Evolutionary conservation across 2,888 invertebrate genomes (phyloP), one percentile per base, ranked within the genome.

Genomic region (Acrocera orbiculus): DNA sequence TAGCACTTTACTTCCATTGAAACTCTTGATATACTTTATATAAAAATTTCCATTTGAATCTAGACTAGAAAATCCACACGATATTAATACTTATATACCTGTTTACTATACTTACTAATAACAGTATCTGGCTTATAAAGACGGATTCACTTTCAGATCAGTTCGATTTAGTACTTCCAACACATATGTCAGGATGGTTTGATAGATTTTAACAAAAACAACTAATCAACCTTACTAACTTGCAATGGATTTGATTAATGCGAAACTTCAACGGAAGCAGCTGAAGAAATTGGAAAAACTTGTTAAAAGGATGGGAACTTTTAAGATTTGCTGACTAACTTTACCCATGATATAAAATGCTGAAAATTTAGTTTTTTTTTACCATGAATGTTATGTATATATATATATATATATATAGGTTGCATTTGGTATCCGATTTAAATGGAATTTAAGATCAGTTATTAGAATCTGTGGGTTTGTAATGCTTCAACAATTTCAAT

Each of bases 1-100:
- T 11, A 22, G 17, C 16, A 28, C 34, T 28, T 22, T 34, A 34
- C 28, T 28, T 22, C 34, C 13, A 20, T 11, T 16, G 4, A 17
- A 11, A 28, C 29, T 25, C 34, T 34, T 34, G 29, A 17, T 29
- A 34, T 23, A 19, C 24, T 25, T 34, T 24, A 34, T 29, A 34
- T 30, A 23, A 23, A 29, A 24, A 29, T 23, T 29, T 29, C 16
- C 14, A 24, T 34, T 22, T 23, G 29, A 29, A 34, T 34, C 34
- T 34, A 28, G 34, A 34, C 29, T 16, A 34, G 34, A 34, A 29
- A 34, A 29, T 28, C 34, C 22, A 22, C 10, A 22, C 22, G 10
- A 8, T 10, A 22, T 22, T 8, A 22, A 10, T 10, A 22, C 9
- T 9, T 22, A 8, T 10, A 22, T 22, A 9, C 22, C 9, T 11